Evolutionary conservation across 2,888 invertebrate species (phyloP), one percentile per base, ranked within the genome.

Genomic region (Zaprionus lineosus): DNA sequence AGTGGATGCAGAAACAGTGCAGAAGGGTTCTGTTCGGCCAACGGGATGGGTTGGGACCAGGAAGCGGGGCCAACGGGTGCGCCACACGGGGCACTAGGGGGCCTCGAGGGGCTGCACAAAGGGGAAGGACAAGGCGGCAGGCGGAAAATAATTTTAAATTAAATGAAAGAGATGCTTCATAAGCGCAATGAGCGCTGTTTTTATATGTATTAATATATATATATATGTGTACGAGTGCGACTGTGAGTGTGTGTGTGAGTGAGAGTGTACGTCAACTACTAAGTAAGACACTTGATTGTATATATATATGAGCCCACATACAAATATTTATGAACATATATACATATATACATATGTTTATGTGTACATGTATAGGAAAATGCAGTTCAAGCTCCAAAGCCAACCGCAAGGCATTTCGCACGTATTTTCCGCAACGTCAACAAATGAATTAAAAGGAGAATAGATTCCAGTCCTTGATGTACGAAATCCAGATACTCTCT

Each of bases 61-160:
- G n/a, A n/a, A n/a, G n/a, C n/a, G n/a, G n/a, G n/a, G n/a, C n/a
- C n/a, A n/a, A n/a, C n/a, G n/a, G n/a, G n/a, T n/a, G n/a, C n/a
- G n/a, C n/a, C n/a, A n/a, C n/a, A n/a, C n/a, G n/a, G n/a, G n/a
- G n/a, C n/a, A n/a, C n/a, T n/a, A n/a, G n/a, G n/a, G n/a, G n/a
- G n/a, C n/a, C n/a, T n/a, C n/a, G n/a, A n/a, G n/a, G n/a, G n/a
- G n/a, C n/a, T n/a, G n/a, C n/a, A 40, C 31, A 31, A 26, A 41
- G 31, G n/a, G 44, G 19, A 39, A 29, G 8, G 1, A 36, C 15
- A 19, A 26, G 34, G 19, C 34, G 43, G 51, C 58, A 57, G 74
- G 43, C 52, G 66, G 53, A 66, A 62, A 73, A 73, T 67, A 66
- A 69, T 76, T 78, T 78, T 81, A 78, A 81, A 78, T 78, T 81